phyloP scores from a whole-genome alignment of 2,113 vertebrate species.

The Neogobius melanostomus region DNA sequence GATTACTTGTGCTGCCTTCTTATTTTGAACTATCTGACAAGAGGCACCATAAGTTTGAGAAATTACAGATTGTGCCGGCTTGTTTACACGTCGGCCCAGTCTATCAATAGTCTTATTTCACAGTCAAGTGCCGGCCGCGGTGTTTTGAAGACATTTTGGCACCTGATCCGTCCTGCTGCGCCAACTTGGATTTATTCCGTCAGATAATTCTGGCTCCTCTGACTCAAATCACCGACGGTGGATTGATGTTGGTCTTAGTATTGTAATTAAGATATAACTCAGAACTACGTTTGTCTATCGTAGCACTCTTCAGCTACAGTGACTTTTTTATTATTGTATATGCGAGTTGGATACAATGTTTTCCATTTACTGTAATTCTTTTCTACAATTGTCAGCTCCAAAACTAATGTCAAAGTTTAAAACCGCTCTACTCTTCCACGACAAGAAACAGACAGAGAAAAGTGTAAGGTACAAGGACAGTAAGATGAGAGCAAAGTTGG shows the following conservation, averaged over 20 bases:
- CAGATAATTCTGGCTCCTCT: conserved; percentile 1
- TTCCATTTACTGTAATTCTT: no score
- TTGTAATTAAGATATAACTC: not conserved
- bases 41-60: not conserved
- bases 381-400: not conserved
- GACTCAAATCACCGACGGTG: not conserved
- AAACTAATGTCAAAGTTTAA: no score
- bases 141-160: conserved; percentile 5
- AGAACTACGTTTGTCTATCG: not conserved
- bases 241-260: not conserved
- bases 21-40: not conserved
- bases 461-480: no score
- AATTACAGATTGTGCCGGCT: not conserved
- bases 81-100: conserved; percentile 2
- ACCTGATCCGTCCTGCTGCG: not conserved
- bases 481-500: no score
- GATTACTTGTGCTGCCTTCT: not conserved
- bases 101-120: conserved; percentile 7
- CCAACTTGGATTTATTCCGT: not conserved
- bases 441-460: no score
- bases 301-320: no score
- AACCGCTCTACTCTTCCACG: no score
- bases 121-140: not conserved
- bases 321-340: no score
- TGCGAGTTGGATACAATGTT: no score